Percentiles rank a stretch among this genome's conserved stretches.
Evolutionary conservation across 1,140 invertebrate species (phyloP).

Genomic region (Heterodera schachtii): DNA sequence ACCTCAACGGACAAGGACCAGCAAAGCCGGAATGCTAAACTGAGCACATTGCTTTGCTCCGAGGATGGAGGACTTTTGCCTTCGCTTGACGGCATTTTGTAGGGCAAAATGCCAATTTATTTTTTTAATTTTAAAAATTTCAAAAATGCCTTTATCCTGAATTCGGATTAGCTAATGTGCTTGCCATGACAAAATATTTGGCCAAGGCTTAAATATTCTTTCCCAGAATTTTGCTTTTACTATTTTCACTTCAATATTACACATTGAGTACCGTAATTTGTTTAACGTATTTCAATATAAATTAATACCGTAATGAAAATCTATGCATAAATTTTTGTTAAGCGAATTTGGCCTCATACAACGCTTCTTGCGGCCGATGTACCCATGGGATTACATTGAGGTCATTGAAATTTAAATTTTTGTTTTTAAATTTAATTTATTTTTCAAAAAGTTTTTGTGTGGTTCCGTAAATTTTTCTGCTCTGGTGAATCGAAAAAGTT

Average conservation of each 20-base stretch:
- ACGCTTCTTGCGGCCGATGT: constrained; percentile 88
- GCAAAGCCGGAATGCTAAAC: constrained; percentile 64
- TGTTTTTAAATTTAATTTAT: background rate
- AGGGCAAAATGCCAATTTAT: background rate
- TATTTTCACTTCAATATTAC: too few species aligned
- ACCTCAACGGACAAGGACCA: constrained; percentile 66
- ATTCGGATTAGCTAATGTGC: background rate
- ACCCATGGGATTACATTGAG: constrained; percentile 93
- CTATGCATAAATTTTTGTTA: background rate
- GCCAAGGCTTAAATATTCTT: too few species aligned
- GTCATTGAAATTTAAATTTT: background rate
- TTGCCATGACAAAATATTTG: too few species aligned
- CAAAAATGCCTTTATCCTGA: too few species aligned
- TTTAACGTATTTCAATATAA: too few species aligned
- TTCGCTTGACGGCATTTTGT: constrained; percentile 74
- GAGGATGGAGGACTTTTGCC: constrained; percentile 84
- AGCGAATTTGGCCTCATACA: constrained; percentile 19
- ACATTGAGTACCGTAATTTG: too few species aligned
- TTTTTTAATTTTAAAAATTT: too few species aligned
- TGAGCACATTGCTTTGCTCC: constrained; percentile 89
- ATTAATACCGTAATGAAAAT: too few species aligned
- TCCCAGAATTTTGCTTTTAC: too few species aligned
- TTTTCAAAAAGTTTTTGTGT: constrained; percentile 51
- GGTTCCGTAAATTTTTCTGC: constrained; percentile 60
- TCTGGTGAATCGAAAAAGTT: constrained; percentile 51